These are phyloP conservation scores for Falco punctatus DNA, from an alignment of 2,113 vertebrate species.

Conservation along the genomic window DNA sequence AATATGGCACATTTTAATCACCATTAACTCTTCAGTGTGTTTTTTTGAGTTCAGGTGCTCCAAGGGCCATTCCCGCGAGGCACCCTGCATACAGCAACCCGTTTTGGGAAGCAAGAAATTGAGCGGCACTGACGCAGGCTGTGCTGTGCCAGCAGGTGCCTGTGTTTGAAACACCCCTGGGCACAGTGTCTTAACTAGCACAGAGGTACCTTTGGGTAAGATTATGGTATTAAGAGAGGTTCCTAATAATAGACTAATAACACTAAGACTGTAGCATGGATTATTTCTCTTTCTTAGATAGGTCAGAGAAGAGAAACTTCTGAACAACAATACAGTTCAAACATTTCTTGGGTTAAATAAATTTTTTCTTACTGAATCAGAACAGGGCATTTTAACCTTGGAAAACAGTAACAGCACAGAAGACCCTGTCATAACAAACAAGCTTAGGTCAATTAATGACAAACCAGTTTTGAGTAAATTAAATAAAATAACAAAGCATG, in stretches of 20 bases:
- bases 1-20: neutral
- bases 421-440: neutral
- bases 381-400: neutral
- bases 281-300: neutral
- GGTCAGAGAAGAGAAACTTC: neutral
- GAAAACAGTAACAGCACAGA: neutral
- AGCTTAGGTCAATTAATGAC: neutral
- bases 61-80: neutral
- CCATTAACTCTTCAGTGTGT: fast-evolving
- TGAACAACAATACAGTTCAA: neutral
- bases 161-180: neutral
- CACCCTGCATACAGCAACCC: neutral
- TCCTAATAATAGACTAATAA: neutral
- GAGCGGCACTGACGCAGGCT: neutral
- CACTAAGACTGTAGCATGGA: neutral
- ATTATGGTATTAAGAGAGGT: neutral
- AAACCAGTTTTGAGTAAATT: neutral
- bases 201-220: neutral
- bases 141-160: neutral
- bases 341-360: neutral
- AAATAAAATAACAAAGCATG: neutral
- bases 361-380: neutral
- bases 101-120: neutral
- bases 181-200: neutral
- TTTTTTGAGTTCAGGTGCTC: neutral